Base-by-base conservation (phyloP, 2,888 invertebrate species). In the Hypsopygia costalis region DNA sequence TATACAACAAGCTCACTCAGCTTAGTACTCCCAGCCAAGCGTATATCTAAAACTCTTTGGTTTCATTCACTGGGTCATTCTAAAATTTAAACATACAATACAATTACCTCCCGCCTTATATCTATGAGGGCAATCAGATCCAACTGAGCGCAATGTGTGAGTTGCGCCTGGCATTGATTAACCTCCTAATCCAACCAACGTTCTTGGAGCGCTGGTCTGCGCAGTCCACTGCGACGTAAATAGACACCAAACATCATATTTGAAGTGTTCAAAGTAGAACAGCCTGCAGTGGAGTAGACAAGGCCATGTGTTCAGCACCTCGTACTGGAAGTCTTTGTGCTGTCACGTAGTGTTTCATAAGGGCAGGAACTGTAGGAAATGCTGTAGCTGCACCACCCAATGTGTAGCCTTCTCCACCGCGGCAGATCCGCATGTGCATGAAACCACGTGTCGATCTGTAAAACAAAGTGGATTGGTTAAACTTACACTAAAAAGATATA, bases 341-440 rank as follows among this genome's bases (percentile, higher is more conserved):
- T 50, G 97, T 96, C 43, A 86, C 87, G 81, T 98, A 98, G 80
- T 98, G 97, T 56, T 95, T 92, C 69, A 98, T 96, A 93, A 98
- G 95, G 65, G 96, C 95, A n/a, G 98, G 97, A 52, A 98, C 97
- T 37, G 94, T 94, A 34, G 93, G 92, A 74, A 98, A 98, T 12
- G 97, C 97, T 49, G 96, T 96, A 67, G 97, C 95, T 72, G 97
- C 98, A 51, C 97, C 96, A 3, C 98, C 98, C 58, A 98, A 86
- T 39, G 97, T 96, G 75, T 94, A 98, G 43, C 94, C 94, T 44
- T 95, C 95, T 8, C 92, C 89, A 40, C 92, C 92, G 58, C 93
- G 93, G 73, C 96, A 95, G 50, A 98, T 98, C 58, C 97, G 93
- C 95, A 98, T 97, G 79, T 98, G 98, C 96, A 98, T 98, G 68